A percentile compares a stretch with the other conserved stretches of the same genome.
Evolutionary conservation across 2,113 vertebrate species (phyloP).

Genomic region (Hippocampus zosterae): DNA sequence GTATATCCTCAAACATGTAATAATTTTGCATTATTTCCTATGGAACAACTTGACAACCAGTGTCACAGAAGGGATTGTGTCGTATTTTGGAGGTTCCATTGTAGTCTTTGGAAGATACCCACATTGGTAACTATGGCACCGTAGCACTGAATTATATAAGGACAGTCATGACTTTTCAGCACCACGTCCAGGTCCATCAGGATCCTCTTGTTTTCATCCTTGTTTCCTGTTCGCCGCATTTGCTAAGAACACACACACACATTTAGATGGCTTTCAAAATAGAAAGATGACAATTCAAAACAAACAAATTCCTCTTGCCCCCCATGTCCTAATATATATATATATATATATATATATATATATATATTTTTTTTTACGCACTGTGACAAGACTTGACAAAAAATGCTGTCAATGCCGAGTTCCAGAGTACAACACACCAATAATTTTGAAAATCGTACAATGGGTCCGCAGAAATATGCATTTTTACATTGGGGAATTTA

Average conservation of each 20-base stretch:
- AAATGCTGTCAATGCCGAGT: no score
- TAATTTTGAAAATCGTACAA: no score
- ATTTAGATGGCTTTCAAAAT: background rate
- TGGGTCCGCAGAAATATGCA: no score
- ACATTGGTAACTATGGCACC: constrained; percentile 94
- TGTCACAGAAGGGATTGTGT: background rate
- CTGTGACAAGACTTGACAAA: no score
- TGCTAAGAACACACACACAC: constrained; percentile 73
- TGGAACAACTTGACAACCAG: background rate
- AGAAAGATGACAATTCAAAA: background rate
- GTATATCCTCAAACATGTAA: no score
- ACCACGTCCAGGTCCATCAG: constrained; percentile 94
- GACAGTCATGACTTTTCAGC: constrained; percentile 92
- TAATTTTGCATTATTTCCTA: no score
- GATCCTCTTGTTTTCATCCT: constrained; percentile 93
- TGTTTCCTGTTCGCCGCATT: constrained; percentile 94
- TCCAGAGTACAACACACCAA: no score
- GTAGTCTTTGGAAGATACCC: constrained; percentile 41
- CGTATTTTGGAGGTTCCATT: background rate
- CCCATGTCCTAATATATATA: no score
- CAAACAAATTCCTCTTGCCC: no score
- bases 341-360: no score
- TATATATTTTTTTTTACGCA: no score
- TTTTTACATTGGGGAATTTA: no score
- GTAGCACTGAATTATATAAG: constrained; percentile 94